Conservation (phyloP, 2,888 invertebrate species). For the Agrochola litura region DNA sequence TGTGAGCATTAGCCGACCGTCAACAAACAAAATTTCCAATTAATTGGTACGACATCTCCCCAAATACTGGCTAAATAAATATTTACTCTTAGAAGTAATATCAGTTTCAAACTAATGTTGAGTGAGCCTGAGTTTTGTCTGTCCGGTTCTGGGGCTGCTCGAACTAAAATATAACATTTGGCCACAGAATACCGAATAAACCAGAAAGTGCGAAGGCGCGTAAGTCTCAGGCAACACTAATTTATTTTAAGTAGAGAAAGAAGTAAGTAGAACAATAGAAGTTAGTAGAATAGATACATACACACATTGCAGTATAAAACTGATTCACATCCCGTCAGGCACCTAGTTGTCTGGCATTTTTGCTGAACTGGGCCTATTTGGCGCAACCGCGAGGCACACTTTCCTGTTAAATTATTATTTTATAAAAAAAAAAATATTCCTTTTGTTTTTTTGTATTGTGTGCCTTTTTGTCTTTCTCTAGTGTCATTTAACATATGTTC, state of each 20-base stretch:
- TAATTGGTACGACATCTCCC: constrained; percentile 39
- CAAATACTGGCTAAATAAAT: constrained; percentile 43
- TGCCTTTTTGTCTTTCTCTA: too few species aligned
- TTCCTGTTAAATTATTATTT: too few species aligned
- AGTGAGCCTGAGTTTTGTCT: constrained; percentile 25
- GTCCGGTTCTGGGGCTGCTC: constrained; percentile 33
- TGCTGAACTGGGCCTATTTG: too few species aligned
- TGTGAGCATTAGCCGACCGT: constrained; percentile 20
- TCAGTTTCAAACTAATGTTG: constrained; percentile 64
- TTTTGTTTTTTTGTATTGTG: too few species aligned
- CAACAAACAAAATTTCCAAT: constrained; percentile 58
- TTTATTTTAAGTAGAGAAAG: too few species aligned
- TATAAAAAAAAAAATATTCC: too few species aligned
- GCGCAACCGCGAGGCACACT: too few species aligned
- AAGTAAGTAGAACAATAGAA: too few species aligned
- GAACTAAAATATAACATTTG: constrained; percentile 57
- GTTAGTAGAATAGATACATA: too few species aligned
- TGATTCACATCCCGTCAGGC: too few species aligned
- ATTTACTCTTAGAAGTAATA: constrained; percentile 60
- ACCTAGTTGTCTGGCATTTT: too few species aligned
- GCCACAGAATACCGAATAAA: constrained; percentile 6
- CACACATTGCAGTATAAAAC: too few species aligned
- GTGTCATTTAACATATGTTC: background rate
- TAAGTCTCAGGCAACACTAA: background rate
- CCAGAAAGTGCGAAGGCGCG: background rate